Evolutionary conservation across 2,797 vertebrate species (phyloP).

Genomic region (Hydrocynus forskahlii): DNA sequence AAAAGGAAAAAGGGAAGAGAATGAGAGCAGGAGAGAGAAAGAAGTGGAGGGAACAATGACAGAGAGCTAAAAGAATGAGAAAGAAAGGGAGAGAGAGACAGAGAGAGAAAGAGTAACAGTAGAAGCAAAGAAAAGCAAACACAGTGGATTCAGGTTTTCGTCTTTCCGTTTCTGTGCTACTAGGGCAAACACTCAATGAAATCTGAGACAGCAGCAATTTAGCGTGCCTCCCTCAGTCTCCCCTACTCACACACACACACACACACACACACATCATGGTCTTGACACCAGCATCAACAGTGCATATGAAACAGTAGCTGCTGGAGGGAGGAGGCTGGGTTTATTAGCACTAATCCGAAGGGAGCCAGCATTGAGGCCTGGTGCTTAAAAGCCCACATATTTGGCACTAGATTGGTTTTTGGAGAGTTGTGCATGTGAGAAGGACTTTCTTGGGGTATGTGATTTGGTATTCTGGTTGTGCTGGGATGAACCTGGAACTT

Average conservation of each 20-base stretch:
- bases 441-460: neutral
- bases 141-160: conserved; percentile 19
- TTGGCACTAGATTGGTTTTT: conserved; percentile 20
- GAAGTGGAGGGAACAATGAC: neutral
- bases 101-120: neutral
- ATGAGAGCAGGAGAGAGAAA: neutral
- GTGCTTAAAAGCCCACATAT: conserved; percentile 33
- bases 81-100: neutral
- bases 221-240: neutral
- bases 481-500: neutral
- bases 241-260: neutral
- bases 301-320: conserved; percentile 40
- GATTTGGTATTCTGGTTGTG: neutral
- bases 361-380: conserved; percentile 20
- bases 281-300: conserved; percentile 27
- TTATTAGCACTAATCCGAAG: conserved; percentile 41
- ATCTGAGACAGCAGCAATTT: conserved; percentile 27
- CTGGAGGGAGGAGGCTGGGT: conserved; percentile 11
- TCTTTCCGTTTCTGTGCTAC: conserved; percentile 22
- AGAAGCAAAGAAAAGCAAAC: conserved; percentile 20
- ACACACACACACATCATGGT: neutral
- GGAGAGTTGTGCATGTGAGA: conserved; percentile 1
- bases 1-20: neutral
- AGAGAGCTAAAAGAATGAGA: neutral
- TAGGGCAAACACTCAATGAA: conserved; percentile 35